Percentiles rank a stretch among this genome's conserved stretches.
Conservation (phyloP, 1,140 invertebrate genomes). For the Helicoverpa zea region DNA sequence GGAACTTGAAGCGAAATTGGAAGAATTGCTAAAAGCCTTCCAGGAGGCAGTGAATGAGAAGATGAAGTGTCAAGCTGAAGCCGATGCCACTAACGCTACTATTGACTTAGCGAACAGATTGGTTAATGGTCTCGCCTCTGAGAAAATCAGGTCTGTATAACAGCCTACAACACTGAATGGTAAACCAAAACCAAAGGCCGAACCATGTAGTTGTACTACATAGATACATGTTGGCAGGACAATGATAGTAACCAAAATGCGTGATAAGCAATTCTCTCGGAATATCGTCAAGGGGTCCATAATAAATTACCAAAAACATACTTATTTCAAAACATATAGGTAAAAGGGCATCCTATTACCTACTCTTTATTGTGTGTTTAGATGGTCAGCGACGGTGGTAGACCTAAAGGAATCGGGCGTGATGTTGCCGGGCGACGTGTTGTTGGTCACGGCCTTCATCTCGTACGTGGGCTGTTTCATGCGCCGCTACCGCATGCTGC, state of each 20-base stretch:
- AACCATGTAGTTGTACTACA: no score
- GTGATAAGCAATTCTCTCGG: neutral
- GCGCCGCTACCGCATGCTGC: constrained; percentile 92
- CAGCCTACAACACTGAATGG: no score
- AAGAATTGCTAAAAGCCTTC: constrained; percentile 92
- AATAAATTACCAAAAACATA: neutral
- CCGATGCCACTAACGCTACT: constrained; percentile 93
- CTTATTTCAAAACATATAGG: neutral
- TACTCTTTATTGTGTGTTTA: constrained; percentile 53
- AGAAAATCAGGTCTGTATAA: constrained; percentile 91
- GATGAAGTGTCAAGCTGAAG: constrained; percentile 95
- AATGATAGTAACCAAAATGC: neutral
- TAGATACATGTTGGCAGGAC: no score
- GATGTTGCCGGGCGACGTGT: constrained; percentile 96
- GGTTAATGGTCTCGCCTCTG: constrained; percentile 96
- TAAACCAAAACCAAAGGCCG: no score
- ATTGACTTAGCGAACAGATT: constrained; percentile 97
- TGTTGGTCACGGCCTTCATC: constrained; percentile 97
- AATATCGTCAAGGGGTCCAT: no score
- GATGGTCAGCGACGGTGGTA: constrained; percentile 92
- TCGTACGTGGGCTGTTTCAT: constrained; percentile 98
- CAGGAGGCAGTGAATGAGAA: constrained; percentile 95
- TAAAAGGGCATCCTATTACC: neutral
- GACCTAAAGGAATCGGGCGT: constrained; percentile 86
- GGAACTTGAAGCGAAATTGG: constrained; percentile 93